Base-by-base conservation (phyloP, 2,113 vertebrate genomes). In the Seriola aureovittata region DNA sequence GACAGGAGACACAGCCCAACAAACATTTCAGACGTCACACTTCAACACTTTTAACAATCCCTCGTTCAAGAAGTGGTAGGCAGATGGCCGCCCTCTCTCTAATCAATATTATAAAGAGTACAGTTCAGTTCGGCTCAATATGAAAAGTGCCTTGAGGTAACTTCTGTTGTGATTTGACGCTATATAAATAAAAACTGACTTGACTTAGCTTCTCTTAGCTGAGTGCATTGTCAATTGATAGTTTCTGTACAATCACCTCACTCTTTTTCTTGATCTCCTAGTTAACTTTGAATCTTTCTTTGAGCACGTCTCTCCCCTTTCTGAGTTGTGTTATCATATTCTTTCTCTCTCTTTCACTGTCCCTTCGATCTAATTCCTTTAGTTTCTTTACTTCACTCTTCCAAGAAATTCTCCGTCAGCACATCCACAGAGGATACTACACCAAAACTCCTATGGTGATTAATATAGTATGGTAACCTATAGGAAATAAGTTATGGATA, bases 401-500 rank as follows among this genome's bases (percentile, higher is more conserved):
- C 38, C 3, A 34, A 72, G 25, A 21, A 63, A 79, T 42, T 50
- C 10, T 78, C 62, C 57, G 48, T 50, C 38, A 73, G 40, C 75
- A 75, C 44, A 72, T 68, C n/a, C 21, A 46, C 25, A 71, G 29
- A 58, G 14, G 32, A 60, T 46, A 46, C 12, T 34, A n/a, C 59
- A 62, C 19, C 3, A 50, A 55, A 55, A 63, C 12, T 34, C 3
- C 36, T 69, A 11, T n/a, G 9, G 34, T 38, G 71, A 78, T 71
- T 55, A 55, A 84, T 65, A 54, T 60, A 55, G 25, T 38, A 58
- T 4, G 11, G 59, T 52, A 81, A 60, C 14, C 34, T 67, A 68
- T 21, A 74, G 54, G 10, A 54, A 78, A 80, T 64, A 4, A 63
- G n/a, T 42, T 65, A 11, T 13, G 71, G n/a, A 62, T 12, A 34